Evolutionary conservation across 2,888 invertebrate genomes (phyloP).

Genomic region (Laspeyria flexula): DNA sequence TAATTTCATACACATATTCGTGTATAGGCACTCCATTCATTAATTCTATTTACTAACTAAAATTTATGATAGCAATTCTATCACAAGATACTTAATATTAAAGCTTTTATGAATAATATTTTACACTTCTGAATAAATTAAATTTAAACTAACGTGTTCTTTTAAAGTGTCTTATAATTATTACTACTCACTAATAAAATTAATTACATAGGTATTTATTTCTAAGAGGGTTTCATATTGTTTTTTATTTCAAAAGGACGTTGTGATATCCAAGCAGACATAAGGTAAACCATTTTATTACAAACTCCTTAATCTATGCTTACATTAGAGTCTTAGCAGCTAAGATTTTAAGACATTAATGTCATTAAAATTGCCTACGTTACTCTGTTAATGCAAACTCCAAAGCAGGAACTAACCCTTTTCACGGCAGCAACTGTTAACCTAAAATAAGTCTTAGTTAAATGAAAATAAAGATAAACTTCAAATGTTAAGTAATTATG

Average conservation of each 20-base stretch:
- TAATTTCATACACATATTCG: too few relatives aligned
- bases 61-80: too few relatives aligned
- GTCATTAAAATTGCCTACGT: slow-evolving; percentile 31
- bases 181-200: too few relatives aligned
- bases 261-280: background rate
- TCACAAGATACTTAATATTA: too few relatives aligned
- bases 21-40: too few relatives aligned
- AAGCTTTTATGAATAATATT: too few relatives aligned
- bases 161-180: too few relatives aligned
- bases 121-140: too few relatives aligned
- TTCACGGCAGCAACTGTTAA: slow-evolving; percentile 1
- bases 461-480: background rate
- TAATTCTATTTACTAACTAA: too few relatives aligned
- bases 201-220: too few relatives aligned
- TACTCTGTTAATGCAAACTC: slow-evolving; percentile 25
- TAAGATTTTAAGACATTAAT: slow-evolving; percentile 30
- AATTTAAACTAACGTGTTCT: too few relatives aligned
- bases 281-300: slow-evolving; percentile 17
- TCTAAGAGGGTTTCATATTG: too few relatives aligned
- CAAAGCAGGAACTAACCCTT: slow-evolving; percentile 23
- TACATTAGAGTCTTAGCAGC: slow-evolving; percentile 19
- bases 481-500: background rate
- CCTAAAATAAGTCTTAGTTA: background rate
- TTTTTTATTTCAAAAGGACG: background rate
- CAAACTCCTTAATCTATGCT: slow-evolving; percentile 20